These are phyloP conservation scores for Phaonia tiefii DNA, from an alignment of 2,888 invertebrate genomes.

Conservation along the genomic window DNA sequence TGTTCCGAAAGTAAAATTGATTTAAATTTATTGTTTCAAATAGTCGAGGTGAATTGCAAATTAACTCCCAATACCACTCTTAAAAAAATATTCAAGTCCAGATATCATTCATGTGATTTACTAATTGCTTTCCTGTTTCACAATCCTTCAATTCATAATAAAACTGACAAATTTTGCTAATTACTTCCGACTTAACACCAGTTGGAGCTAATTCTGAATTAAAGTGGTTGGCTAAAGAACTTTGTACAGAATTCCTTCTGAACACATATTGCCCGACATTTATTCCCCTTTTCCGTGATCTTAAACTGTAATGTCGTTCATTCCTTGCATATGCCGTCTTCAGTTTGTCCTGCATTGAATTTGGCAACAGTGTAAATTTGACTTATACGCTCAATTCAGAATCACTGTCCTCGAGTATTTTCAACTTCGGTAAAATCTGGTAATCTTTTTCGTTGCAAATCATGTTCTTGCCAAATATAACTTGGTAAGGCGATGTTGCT, in stretches of 20 bases:
- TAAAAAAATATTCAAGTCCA: background rate
- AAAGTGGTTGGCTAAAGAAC: background rate
- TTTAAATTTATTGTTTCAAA: no score
- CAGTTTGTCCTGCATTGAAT: slow-evolving; percentile 5
- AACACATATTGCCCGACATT: slow-evolving; percentile 4
- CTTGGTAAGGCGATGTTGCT: background rate
- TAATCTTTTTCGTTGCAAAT: slow-evolving; percentile 34
- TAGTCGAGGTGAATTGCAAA: no score
- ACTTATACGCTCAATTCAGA: slow-evolving; percentile 3
- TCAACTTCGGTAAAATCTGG: background rate
- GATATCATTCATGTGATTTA: background rate
- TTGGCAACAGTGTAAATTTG: slow-evolving; percentile 13
- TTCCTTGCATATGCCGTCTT: slow-evolving; percentile 35
- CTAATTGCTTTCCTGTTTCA: background rate
- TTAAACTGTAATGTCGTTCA: slow-evolving; percentile 11
- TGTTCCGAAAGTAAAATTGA: no score
- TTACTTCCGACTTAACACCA: background rate
- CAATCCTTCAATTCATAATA: background rate
- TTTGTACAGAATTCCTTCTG: slow-evolving; percentile 27
- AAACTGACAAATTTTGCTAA: background rate
- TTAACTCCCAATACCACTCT: background rate
- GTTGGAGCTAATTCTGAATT: slow-evolving; percentile 17
- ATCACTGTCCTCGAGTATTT: slow-evolving; percentile 31
- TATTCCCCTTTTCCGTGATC: background rate
- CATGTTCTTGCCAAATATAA: slow-evolving; percentile 2